phyloP scores from a whole-genome alignment of 2,797 vertebrate genomes.

The Helostoma temminkii region DNA sequence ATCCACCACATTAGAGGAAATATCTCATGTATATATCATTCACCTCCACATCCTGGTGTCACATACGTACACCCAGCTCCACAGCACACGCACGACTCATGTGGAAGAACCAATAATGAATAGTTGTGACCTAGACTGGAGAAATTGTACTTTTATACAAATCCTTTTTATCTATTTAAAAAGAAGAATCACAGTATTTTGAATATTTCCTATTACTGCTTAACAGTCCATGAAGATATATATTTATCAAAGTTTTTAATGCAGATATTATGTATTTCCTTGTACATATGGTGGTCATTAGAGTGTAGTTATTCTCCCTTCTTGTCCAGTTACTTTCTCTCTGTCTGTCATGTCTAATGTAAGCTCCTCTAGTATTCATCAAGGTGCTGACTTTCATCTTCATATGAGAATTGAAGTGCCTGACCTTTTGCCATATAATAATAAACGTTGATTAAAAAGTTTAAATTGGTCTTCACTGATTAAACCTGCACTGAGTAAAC shows the following conservation, averaged over 20 bases:
- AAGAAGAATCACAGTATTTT: slow-evolving; percentile 91
- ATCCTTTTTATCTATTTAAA: slow-evolving; percentile 91
- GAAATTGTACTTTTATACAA: slow-evolving; percentile 90
- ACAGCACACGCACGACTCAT: background rate
- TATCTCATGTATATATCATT: slow-evolving; percentile 58
- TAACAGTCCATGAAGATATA: slow-evolving; percentile 87
- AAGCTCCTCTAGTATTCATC: slow-evolving; percentile 72
- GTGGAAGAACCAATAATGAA: slow-evolving; percentile 29
- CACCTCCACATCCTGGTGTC: slow-evolving; percentile 30
- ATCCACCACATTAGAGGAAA: slow-evolving; percentile 48
- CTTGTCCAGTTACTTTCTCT: slow-evolving; percentile 49
- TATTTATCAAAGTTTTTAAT: slow-evolving; percentile 91
- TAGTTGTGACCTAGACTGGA: slow-evolving; percentile 75
- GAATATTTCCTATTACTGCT: slow-evolving; percentile 88
- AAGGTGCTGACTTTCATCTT: slow-evolving; percentile 81
- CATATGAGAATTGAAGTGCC: slow-evolving; percentile 92
- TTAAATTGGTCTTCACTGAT: slow-evolving; percentile 13
- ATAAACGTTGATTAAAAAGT: slow-evolving; percentile 85
- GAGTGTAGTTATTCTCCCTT: slow-evolving; percentile 60
- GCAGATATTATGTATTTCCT: slow-evolving; percentile 81
- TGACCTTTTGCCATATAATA: slow-evolving; percentile 91
- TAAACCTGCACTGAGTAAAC: background rate
- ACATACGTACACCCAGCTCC: slow-evolving; percentile 9
- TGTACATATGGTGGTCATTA: slow-evolving; percentile 82
- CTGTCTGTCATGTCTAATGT: slow-evolving; percentile 68